Percentiles rank a stretch among this genome's conserved stretches.
phyloP scores from a whole-genome alignment of 2,797 vertebrate species.

The Rhinoraja longicauda region DNA sequence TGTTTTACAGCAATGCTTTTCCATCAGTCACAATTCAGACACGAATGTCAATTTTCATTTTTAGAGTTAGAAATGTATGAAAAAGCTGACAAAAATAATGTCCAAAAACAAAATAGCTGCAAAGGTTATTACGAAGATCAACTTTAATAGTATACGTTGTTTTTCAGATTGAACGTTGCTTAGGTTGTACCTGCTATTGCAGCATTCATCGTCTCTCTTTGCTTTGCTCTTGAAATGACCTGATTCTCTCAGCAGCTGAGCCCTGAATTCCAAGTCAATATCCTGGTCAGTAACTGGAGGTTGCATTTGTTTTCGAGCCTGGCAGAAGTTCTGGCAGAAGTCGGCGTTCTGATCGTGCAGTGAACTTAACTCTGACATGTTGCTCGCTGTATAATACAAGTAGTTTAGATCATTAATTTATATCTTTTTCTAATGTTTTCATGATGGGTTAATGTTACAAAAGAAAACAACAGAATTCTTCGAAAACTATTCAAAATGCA shows the following conservation, averaged over 20 bases:
- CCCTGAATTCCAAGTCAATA: slow-evolving; percentile 61
- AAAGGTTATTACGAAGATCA: neutral
- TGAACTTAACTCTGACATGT: slow-evolving; percentile 90
- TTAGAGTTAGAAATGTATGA: neutral
- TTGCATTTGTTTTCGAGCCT: slow-evolving; percentile 74
- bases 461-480: neutral
- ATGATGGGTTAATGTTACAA: neutral
- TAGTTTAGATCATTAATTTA: slow-evolving; percentile 37
- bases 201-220: slow-evolving; percentile 57
- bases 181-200: slow-evolving; percentile 57
- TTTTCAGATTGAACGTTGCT: neutral
- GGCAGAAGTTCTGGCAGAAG: slow-evolving; percentile 79
- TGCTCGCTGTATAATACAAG: slow-evolving; percentile 59
- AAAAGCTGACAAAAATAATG: neutral
- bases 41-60: neutral
- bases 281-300: slow-evolving; percentile 69
- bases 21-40: neutral
- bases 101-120: neutral
- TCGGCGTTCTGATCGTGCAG: slow-evolving; percentile 76
- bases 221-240: slow-evolving; percentile 41
- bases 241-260: slow-evolving; percentile 51
- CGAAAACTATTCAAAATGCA: neutral
- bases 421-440: neutral
- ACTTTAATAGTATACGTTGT: neutral
- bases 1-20: neutral